phyloP scores from a whole-genome alignment of 2,797 vertebrate genomes.

The Thripadectes ignobilis region DNA sequence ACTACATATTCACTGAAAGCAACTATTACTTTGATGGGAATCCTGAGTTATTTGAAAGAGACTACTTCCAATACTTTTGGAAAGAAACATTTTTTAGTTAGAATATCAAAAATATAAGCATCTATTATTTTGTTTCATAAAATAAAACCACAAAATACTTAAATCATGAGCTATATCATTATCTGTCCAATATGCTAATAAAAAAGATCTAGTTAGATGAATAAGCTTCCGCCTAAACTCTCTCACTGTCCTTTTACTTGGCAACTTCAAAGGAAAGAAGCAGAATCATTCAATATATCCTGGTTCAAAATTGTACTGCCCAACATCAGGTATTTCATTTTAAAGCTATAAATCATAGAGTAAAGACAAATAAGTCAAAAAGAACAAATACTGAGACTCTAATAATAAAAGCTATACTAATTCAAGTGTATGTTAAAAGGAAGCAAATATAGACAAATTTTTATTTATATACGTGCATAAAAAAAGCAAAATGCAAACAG shows the following conservation, averaged over 20 bases:
- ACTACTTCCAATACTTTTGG: not conserved
- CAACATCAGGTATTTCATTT: not conserved
- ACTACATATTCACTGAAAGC: not conserved
- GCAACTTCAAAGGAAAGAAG: not conserved
- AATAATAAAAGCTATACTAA: not conserved
- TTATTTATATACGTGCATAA: not conserved
- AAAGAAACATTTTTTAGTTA: not conserved
- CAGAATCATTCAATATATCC: not conserved
- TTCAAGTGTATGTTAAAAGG: not conserved
- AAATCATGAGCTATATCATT: not conserved
- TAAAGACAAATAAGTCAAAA: not conserved
- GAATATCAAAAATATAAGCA: not conserved
- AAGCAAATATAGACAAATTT: not conserved
- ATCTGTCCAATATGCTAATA: not conserved
- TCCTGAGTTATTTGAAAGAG: not conserved
- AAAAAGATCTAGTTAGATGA: not conserved
- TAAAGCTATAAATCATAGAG: not conserved
- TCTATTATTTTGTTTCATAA: not conserved
- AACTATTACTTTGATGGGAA: not conserved
- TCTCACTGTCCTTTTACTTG: not conserved
- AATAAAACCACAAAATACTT: not conserved
- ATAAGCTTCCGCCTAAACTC: not conserved
- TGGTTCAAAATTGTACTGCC: not conserved
- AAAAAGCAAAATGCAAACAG: not conserved
- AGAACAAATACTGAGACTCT: not conserved